Conservation (phyloP, 1,140 invertebrate species). For the Bathynomus jamesi region DNA sequence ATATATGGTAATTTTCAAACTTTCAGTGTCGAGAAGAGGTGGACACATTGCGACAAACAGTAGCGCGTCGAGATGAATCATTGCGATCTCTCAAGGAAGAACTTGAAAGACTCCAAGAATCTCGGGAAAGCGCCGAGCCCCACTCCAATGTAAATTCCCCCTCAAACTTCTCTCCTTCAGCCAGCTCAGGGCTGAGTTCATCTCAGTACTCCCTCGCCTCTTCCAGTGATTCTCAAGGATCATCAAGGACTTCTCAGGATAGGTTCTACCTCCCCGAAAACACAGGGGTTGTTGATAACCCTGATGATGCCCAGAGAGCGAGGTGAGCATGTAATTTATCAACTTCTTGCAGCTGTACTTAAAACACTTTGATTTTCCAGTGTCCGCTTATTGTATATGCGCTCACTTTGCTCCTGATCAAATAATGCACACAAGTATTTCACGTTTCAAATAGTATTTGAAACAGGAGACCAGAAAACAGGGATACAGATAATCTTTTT, state of each 20-base stretch:
- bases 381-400: background rate
- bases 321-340: slow-evolving; percentile 13
- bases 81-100: slow-evolving; percentile 28
- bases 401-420: background rate
- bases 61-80: slow-evolving; percentile 21
- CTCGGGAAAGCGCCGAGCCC: background rate
- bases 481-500: background rate
- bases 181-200: background rate
- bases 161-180: background rate
- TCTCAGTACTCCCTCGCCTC: slow-evolving; percentile 24
- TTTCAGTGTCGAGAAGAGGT: slow-evolving; percentile 29
- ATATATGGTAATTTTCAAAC: too few relatives aligned
- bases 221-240: slow-evolving; percentile 19
- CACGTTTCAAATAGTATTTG: background rate
- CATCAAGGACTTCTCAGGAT: slow-evolving; percentile 31
- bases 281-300: slow-evolving; percentile 15
- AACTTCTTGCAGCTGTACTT: background rate
- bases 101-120: slow-evolving; percentile 16
- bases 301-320: slow-evolving; percentile 29
- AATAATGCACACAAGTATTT: background rate
- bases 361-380: background rate
- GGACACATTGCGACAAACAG: slow-evolving; percentile 17
- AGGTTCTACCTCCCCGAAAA: slow-evolving; percentile 23
- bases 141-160: background rate
- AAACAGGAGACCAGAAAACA: background rate